phyloP scores from a whole-genome alignment of 2,797 vertebrate species.

The Trachops cirrhosus region DNA sequence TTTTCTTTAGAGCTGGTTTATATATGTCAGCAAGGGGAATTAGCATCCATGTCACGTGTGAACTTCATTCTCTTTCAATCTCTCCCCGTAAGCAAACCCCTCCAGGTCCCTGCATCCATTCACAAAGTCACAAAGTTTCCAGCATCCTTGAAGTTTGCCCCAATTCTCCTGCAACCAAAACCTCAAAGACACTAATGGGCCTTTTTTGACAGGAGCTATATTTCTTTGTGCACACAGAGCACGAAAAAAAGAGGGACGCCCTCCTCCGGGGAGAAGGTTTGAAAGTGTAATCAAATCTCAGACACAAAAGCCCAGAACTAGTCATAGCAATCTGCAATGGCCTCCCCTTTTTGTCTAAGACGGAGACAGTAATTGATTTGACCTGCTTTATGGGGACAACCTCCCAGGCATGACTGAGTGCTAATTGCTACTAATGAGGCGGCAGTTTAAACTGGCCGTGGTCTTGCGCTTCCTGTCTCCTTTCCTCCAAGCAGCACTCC shows the following conservation, averaged over 20 bases:
- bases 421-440: conserved; percentile 74
- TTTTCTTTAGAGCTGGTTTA: conserved; percentile 54
- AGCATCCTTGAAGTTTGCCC: conserved; percentile 49
- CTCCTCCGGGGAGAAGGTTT: conserved; percentile 18
- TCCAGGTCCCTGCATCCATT: conserved; percentile 37
- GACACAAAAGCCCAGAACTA: conserved; percentile 27
- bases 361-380: conserved; percentile 63
- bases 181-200: neutral
- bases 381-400: conserved; percentile 60
- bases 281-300: conserved; percentile 48
- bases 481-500: conserved; percentile 19
- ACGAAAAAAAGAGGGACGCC: conserved; percentile 14
- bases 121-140: conserved; percentile 55
- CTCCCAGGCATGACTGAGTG: conserved; percentile 65
- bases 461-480: conserved; percentile 50
- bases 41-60: neutral
- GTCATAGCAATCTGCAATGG: neutral
- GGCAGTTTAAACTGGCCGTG: conserved; percentile 53
- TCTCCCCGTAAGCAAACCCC: neutral
- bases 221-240: conserved; percentile 42
- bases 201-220: conserved; percentile 21
- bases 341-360: conserved; percentile 43
- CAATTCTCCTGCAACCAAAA: conserved; percentile 37
- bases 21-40: conserved; percentile 41
- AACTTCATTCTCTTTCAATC: conserved; percentile 46